A percentile compares a stretch with the other conserved stretches of the same genome.
Conservation (phyloP, 2,113 vertebrate genomes). For the Chaetodon auriga region DNA sequence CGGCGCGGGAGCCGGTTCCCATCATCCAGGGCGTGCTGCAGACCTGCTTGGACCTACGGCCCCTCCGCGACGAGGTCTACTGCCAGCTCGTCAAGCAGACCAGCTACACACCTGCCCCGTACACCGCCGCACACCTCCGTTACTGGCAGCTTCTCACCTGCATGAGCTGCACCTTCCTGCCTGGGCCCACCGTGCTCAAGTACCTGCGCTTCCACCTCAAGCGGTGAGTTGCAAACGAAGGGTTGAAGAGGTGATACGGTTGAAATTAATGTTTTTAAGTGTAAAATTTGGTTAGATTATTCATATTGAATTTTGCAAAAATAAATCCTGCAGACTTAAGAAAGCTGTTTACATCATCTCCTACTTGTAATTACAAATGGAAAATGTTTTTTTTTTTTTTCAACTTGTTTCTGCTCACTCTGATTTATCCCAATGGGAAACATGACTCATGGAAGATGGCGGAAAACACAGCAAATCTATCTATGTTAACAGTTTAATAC, state of each 20-base stretch:
- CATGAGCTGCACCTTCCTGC: conserved; percentile 97
- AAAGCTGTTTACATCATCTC: conserved; percentile 35
- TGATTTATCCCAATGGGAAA: conserved; percentile 13
- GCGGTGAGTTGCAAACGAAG: conserved; percentile 82
- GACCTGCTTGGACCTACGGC: conserved; percentile 94
- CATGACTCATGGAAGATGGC: conserved; percentile 27
- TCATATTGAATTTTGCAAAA: neutral
- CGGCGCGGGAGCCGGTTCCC: conserved; percentile 88
- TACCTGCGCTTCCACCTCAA: conserved; percentile 94
- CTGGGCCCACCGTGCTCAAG: conserved; percentile 87
- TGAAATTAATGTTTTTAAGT: neutral
- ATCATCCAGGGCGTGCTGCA: conserved; percentile 98
- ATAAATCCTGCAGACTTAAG: conserved; percentile 1
- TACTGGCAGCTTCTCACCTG: conserved; percentile 99
- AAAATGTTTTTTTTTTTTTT: conserved; percentile 28
- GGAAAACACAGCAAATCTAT: conserved; percentile 35
- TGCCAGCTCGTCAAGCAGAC: conserved; percentile 99
- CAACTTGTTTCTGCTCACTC: conserved; percentile 32
- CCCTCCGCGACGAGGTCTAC: conserved; percentile 97
- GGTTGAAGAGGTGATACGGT: neutral
- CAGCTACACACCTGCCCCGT: conserved; percentile 85
- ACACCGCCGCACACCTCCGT: conserved; percentile 88
- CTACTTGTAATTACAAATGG: conserved; percentile 21
- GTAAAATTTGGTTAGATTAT: neutral
- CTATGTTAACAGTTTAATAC: conserved; percentile 25